Conservation (phyloP, 2,888 invertebrate species). For the Drosophila barbarae region DNA sequence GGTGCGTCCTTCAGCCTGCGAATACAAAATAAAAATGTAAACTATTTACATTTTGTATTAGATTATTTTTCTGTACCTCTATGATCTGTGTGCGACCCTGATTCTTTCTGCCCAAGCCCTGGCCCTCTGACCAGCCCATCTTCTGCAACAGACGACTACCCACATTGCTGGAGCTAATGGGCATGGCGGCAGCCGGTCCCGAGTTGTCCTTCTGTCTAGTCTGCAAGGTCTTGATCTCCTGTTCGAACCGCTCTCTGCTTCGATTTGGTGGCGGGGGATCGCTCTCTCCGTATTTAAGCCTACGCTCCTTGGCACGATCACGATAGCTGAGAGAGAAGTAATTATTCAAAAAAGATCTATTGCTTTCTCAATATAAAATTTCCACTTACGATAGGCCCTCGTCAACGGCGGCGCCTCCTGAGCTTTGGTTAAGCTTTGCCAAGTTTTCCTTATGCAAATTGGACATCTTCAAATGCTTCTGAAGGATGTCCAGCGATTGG, state of each 20-base stretch:
- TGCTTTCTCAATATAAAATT: too few species aligned
- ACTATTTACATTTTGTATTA: neutral
- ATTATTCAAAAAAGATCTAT: neutral
- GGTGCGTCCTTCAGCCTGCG: slow-evolving; percentile 81
- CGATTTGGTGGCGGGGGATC: slow-evolving; percentile 86
- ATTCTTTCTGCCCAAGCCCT: slow-evolving; percentile 95
- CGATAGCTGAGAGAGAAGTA: slow-evolving; percentile 83
- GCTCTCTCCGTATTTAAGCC: slow-evolving; percentile 95
- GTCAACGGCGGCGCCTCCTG: slow-evolving; percentile 25
- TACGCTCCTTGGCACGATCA: slow-evolving; percentile 96
- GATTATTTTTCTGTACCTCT: slow-evolving; percentile 82
- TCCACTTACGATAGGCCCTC: slow-evolving; percentile 55
- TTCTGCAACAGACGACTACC: slow-evolving; percentile 97
- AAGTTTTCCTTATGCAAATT: slow-evolving; percentile 96
- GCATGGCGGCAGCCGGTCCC: slow-evolving; percentile 75
- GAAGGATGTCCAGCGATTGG: slow-evolving; percentile 91
- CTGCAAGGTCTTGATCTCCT: slow-evolving; percentile 80
- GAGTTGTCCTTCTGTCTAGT: slow-evolving; percentile 71
- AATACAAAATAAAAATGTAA: neutral
- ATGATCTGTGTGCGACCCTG: slow-evolving; percentile 96
- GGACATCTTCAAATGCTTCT: slow-evolving; percentile 95
- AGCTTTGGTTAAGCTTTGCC: slow-evolving; percentile 80
- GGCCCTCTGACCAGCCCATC: slow-evolving; percentile 99
- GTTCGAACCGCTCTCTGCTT: slow-evolving; percentile 86
- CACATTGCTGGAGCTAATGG: slow-evolving; percentile 91